These are phyloP conservation scores for Graptemys geographica DNA, from an alignment of 2,797 vertebrate genomes.

Conservation along the genomic window DNA sequence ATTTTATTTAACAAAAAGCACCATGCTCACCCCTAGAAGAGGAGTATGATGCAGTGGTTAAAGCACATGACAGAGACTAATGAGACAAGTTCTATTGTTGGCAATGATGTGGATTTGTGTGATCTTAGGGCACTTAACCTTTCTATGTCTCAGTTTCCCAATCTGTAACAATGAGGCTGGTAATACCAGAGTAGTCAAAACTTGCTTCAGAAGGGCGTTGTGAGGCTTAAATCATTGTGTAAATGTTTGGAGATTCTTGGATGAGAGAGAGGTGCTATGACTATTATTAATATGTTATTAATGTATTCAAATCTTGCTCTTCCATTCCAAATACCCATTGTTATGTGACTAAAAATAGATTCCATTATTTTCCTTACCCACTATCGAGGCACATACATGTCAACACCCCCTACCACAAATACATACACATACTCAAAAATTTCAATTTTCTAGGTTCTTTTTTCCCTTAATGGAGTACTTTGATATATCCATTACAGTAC, in stretches of 20 bases:
- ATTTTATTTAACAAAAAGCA: not conserved
- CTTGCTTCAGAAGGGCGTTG: not conserved
- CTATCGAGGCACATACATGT: not conserved
- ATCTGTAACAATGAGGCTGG: not conserved
- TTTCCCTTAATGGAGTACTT: not conserved
- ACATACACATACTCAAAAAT: not conserved
- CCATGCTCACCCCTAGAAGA: not conserved
- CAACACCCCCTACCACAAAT: not conserved
- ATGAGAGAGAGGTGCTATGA: not conserved
- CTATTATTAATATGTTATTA: not conserved
- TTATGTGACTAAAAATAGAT: not conserved
- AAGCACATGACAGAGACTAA: not conserved
- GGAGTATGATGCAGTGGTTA: not conserved
- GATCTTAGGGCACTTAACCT: not conserved
- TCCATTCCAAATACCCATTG: not conserved
- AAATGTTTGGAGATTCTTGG: not conserved
- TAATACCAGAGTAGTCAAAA: not conserved
- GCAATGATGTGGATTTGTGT: not conserved
- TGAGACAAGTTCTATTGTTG: not conserved
- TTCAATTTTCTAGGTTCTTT: conserved; percentile 1
- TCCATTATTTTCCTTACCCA: not conserved
- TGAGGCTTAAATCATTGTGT: not conserved
- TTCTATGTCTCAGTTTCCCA: not conserved
- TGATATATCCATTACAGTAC: not conserved
- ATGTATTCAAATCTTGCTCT: not conserved